Evolutionary conservation across 1,140 invertebrate genomes (phyloP), one percentile per base, ranked within the genome.

Genomic region (Amyelois transitella): DNA sequence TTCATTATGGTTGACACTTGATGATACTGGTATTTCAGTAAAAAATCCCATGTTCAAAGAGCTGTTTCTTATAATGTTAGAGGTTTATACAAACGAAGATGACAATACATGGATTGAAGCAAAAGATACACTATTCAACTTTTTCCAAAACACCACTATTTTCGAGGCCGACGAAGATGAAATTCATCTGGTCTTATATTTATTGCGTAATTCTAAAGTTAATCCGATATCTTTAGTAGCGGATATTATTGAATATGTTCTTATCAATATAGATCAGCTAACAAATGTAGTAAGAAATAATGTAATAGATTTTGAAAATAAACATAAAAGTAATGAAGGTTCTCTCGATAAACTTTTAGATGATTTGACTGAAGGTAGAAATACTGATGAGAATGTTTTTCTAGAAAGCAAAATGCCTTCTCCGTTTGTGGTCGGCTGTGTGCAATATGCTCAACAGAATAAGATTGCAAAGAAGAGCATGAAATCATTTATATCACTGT

Each of bases 141-240:
- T 94, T 38, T 89, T 94, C 21, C 89, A 84, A 60, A 90, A 89
- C 28, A 91, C 90, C 1, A 86, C 88, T 44, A 82, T 93, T 53
- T 94, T 94, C 77, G 90, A 92, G 69, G 89, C 85, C 20, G 90
- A 88, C 64, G 78, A 81, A 44, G 84, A 91, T 54, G 93, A 94
- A 76, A 89, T 94, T 24, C 89, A 93, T 70, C 87, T 94, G 53
- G 91, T 93, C 90, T 77, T 94, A 10, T 90, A 93, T 65, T 86
- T 89, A 4, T 55, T 87, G 21, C 65, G 78, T 10, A 75, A 81
- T 54, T 59, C 69, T 50, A 73, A 72, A 65, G 63, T 81, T 0
- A 63, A 63, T 1, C 73, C 76, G 20, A 66, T 75, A 50, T 72
- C 73, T 5, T 45, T 82, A 51, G 76, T 90, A 52, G 69, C 68